A percentile compares a stretch with the other conserved stretches of the same genome.
These are phyloP conservation scores for Halictus rubicundus DNA, from an alignment of 1,140 invertebrate species.

Conservation along the genomic window DNA sequence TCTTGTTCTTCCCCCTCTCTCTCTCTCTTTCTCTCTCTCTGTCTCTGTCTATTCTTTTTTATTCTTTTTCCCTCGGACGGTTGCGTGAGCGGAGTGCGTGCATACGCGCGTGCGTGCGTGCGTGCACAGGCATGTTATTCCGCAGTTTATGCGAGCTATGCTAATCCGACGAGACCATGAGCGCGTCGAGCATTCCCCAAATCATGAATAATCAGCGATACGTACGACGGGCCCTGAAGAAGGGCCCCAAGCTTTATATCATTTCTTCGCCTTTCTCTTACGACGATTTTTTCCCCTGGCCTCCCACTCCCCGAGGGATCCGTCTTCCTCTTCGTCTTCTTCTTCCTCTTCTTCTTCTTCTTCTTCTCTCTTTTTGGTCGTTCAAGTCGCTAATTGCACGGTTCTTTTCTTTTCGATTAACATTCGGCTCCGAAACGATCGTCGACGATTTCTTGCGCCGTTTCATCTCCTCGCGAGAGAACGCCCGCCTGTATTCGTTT, in stretches of 20 bases:
- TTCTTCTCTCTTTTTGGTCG: background rate
- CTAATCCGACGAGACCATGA: slow-evolving; percentile 50
- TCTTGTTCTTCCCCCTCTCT: background rate
- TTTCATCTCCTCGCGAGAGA: background rate
- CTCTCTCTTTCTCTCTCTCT: background rate
- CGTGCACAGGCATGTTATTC: slow-evolving; percentile 66
- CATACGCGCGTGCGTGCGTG: slow-evolving; percentile 47
- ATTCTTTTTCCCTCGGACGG: background rate
- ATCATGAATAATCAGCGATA: slow-evolving; percentile 60
- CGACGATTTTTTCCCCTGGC: too few species aligned
- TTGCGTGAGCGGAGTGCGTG: slow-evolving; percentile 49
- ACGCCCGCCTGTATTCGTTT: too few species aligned
- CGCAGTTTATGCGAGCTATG: slow-evolving; percentile 74
- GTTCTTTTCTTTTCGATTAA: background rate
- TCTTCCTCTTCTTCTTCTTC: background rate
- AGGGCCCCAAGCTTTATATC: background rate
- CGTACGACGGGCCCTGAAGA: too few species aligned
- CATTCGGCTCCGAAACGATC: background rate
- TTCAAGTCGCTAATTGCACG: background rate
- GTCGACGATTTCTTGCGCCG: background rate
- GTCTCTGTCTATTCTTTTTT: background rate
- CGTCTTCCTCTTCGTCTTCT: background rate
- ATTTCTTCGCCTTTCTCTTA: slow-evolving; percentile 8
- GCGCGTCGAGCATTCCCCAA: slow-evolving; percentile 53
- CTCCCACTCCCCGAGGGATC: too few species aligned